These are phyloP conservation scores for Acrocera orbiculus DNA, from an alignment of 2,888 invertebrate genomes.

Conservation along the genomic window DNA sequence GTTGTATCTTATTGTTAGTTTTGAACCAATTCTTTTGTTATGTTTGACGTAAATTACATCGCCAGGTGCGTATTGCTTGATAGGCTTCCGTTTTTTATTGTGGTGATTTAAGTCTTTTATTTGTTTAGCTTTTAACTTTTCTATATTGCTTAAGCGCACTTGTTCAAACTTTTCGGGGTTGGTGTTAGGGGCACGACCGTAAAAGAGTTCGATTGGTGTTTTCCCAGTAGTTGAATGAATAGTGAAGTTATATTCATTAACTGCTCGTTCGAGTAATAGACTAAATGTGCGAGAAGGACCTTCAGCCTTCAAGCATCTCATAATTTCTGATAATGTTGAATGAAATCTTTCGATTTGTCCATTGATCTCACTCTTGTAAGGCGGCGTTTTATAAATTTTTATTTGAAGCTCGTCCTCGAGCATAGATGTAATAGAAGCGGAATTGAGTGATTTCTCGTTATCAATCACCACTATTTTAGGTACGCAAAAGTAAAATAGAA, in stretches of 20 bases:
- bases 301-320: slow-evolving; percentile 11
- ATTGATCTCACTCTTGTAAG: slow-evolving; percentile 10
- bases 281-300: slow-evolving; percentile 6
- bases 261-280: slow-evolving; percentile 9
- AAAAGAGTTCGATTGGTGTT: slow-evolving; percentile 11
- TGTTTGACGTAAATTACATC: slow-evolving; percentile 10
- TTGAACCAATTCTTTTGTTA: slow-evolving; percentile 12
- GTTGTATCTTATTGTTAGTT: slow-evolving; percentile 8
- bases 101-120: slow-evolving; percentile 8
- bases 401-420: slow-evolving; percentile 11
- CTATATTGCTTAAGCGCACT: slow-evolving; percentile 6
- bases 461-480: too few species aligned
- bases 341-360: slow-evolving; percentile 12
- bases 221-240: slow-evolving; percentile 11
- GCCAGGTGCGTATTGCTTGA: slow-evolving; percentile 8
- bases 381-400: slow-evolving; percentile 9
- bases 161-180: slow-evolving; percentile 10
- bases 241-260: slow-evolving; percentile 10
- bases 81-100: slow-evolving; percentile 10
- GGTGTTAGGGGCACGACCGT: slow-evolving; percentile 8
- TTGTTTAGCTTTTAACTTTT: slow-evolving; percentile 10
- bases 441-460: slow-evolving; percentile 12
- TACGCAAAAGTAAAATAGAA: too few species aligned
- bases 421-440: slow-evolving; percentile 8
- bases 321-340: slow-evolving; percentile 12